These are phyloP conservation scores for Uria lomvia DNA, from an alignment of 2,113 vertebrate genomes.

Conservation along the genomic window DNA sequence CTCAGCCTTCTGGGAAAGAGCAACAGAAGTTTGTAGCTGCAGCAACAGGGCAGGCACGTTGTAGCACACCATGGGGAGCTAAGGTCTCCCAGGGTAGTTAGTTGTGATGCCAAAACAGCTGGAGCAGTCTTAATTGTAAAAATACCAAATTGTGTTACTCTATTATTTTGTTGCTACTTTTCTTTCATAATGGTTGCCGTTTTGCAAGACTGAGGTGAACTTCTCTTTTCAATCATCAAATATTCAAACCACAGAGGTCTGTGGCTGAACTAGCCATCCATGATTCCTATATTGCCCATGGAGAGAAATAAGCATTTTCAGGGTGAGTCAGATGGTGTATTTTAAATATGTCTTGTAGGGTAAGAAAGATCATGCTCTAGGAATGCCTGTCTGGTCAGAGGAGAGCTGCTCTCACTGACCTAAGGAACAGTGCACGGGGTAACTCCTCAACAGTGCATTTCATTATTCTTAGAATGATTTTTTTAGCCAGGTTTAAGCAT, in stretches of 20 bases:
- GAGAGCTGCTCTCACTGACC: not conserved
- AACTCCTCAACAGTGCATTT: not conserved
- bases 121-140: not conserved
- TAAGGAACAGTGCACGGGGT: not conserved
- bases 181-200: not conserved
- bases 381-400: not conserved
- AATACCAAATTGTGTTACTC: fast-evolving
- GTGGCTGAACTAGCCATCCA: not conserved
- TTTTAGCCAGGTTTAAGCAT: not conserved
- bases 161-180: not conserved
- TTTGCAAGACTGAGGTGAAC: not conserved
- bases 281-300: not conserved
- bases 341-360: not conserved
- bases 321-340: not conserved
- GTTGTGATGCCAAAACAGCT: not conserved
- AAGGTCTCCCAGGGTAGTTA: not conserved
- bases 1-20: not conserved
- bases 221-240: not conserved
- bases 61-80: fast-evolving
- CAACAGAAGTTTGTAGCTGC: not conserved
- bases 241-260: not conserved
- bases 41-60: not conserved
- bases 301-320: not conserved
- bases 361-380: not conserved
- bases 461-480: not conserved